Conservation (phyloP, 2,797 vertebrate species). For the Champsocephalus esox region DNA sequence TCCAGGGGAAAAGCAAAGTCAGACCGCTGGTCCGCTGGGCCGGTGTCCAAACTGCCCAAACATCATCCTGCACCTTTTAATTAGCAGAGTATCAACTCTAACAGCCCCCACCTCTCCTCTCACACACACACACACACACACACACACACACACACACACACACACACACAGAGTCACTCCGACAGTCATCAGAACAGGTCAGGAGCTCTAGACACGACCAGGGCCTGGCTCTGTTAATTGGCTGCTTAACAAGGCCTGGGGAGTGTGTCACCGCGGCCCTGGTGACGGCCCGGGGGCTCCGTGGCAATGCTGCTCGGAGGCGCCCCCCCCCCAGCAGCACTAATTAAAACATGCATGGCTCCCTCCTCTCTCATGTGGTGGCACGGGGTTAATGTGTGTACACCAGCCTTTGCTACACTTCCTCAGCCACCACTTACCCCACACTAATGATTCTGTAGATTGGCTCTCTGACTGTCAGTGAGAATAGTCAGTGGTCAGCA, state of each 20-base stretch:
- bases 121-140: not conserved
- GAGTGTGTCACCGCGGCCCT: slow-evolving; percentile 66
- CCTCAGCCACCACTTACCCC: slow-evolving; percentile 28
- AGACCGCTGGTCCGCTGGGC: slow-evolving; percentile 25
- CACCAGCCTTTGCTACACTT: slow-evolving; percentile 59
- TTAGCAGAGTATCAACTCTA: slow-evolving; percentile 57
- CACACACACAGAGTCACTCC: slow-evolving; percentile 47
- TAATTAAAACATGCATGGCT: slow-evolving; percentile 80
- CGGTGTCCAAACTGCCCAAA: slow-evolving; percentile 41
- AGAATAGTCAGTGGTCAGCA: not conserved
- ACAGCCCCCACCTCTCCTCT: slow-evolving; percentile 27
- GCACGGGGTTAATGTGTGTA: slow-evolving; percentile 77
- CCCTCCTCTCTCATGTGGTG: slow-evolving; percentile 57
- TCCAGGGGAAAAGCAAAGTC: not conserved
- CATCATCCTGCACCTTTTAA: slow-evolving; percentile 64
- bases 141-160: slow-evolving; percentile 31
- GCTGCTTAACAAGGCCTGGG: slow-evolving; percentile 77
- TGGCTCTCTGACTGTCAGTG: slow-evolving; percentile 30
- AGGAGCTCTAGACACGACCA: slow-evolving; percentile 59
- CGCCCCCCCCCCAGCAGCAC: slow-evolving; percentile 58
- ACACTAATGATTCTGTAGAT: slow-evolving; percentile 64
- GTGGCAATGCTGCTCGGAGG: slow-evolving; percentile 56
- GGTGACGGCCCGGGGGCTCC: slow-evolving; percentile 62
- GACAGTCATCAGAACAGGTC: slow-evolving; percentile 68
- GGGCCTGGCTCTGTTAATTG: slow-evolving; percentile 77